Evolutionary conservation across 2,888 invertebrate genomes (phyloP), one percentile per base, ranked within the genome.

Genomic region (Microplitis deprimator): DNA sequence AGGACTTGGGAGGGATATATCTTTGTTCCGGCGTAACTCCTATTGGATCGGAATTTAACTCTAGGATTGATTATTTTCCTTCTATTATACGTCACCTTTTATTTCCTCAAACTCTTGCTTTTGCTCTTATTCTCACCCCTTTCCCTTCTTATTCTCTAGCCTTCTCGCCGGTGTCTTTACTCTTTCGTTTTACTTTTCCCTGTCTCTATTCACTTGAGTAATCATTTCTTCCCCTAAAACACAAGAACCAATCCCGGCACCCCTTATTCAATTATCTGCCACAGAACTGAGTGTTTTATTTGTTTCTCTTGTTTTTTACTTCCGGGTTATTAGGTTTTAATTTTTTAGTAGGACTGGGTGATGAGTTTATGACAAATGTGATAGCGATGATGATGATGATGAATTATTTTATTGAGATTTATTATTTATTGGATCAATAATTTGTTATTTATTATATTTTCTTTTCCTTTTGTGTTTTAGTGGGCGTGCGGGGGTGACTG

Each of bases 401-500:
- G 1, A 29, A 29, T 29, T 29, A 29, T 29, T 29, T 29, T 29
- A 29, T 29, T 4, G 29, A 29, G 29, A 3, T 29, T 29, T 29
- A 29, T 68, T 38, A 6, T 50, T 10, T n/a, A 62, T 62, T 67
- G 62, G 7, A 39, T 16, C 50, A 38, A 75, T 78, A 39, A 50
- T 3, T 29, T 17, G 8, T n/a, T 16, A 62, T 64, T 70, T n/a
- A 41, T 41, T 10, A 75, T 38, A 13, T 20, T 73, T 8, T 60
- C 3, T 29, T 40, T n/a, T 6, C 6, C 16, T 39, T 13, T 41
- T 72, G 41, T 61, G 80, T 90, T 91, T 40, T 92, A 94, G 94
- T 93, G 93, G 93, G 92, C 90, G 92, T 92, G 92, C 92, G 92
- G 92, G 92, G 92, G 92, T 93, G 92, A 94, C 93, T 93, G 93